Evolutionary conservation across 64 coral and sea anemone species (phyloP).

Genomic region (Porites lutea): DNA sequence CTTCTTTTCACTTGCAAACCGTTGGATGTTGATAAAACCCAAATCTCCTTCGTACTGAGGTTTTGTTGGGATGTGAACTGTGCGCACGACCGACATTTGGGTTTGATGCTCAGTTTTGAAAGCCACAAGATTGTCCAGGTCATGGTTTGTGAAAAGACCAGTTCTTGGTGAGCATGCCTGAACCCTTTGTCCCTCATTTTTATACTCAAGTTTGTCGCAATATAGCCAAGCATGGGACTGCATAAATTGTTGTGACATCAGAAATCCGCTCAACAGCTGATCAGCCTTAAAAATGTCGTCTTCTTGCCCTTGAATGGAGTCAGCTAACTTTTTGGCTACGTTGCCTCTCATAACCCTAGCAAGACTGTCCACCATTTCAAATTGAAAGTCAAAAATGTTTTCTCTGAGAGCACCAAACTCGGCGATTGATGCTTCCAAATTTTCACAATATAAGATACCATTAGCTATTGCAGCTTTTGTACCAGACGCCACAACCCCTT

Average conservation of each 20-base stretch:
- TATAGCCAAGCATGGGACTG: constrained; percentile 59
- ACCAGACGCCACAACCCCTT: not conserved
- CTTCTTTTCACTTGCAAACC: not conserved
- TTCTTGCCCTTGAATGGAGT: constrained; percentile 24
- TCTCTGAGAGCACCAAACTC: constrained; percentile 59
- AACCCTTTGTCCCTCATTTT: constrained; percentile 44
- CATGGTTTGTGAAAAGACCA: constrained; percentile 28
- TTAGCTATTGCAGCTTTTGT: constrained; percentile 11
- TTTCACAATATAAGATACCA: constrained; percentile 50
- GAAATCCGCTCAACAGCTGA: constrained; percentile 46
- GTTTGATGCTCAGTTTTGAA: constrained; percentile 26
- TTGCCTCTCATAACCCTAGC: constrained; percentile 44
- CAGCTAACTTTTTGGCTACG: constrained; percentile 31
- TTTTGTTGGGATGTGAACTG: constrained; percentile 60
- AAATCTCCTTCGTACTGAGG: constrained; percentile 43
- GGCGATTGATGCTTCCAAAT: constrained; percentile 53
- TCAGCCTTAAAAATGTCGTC: constrained; percentile 34
- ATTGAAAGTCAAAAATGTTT: not conserved
- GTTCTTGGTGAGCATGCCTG: constrained; percentile 14
- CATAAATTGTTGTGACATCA: constrained; percentile 43
- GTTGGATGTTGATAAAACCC: constrained; percentile 45
- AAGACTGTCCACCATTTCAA: constrained; percentile 50
- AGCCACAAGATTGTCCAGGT: constrained; percentile 24
- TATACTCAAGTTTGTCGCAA: constrained; percentile 63
- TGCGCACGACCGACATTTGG: not conserved